Evolutionary conservation across 2,797 vertebrate species (phyloP).

Genomic region (Staurois parvus): DNA sequence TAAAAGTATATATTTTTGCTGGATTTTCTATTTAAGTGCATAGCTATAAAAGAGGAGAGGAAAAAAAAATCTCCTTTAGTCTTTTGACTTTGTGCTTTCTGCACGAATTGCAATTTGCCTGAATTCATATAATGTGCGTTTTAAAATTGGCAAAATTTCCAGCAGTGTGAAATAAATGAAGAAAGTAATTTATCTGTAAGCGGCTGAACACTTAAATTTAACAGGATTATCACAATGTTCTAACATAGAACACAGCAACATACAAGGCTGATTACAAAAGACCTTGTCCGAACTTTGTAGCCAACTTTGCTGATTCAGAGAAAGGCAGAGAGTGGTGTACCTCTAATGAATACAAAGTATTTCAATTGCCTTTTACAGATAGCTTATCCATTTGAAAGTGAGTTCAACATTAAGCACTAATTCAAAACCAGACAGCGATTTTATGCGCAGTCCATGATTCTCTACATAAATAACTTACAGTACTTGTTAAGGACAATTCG

Average conservation of each 20-base stretch:
- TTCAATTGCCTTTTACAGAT: slow-evolving; percentile 32
- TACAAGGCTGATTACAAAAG: slow-evolving; percentile 17
- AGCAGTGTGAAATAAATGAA: neutral
- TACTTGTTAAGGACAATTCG: slow-evolving; percentile 8
- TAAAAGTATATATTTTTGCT: no score
- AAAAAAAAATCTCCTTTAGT: no score
- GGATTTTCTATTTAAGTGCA: no score
- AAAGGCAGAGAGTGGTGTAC: slow-evolving; percentile 23
- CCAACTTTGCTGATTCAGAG: slow-evolving; percentile 25
- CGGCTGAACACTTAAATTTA: slow-evolving; percentile 6
- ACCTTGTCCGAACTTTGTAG: slow-evolving; percentile 23
- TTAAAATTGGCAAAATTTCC: neutral
- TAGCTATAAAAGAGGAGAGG: no score
- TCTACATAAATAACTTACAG: slow-evolving; percentile 30
- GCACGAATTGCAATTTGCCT: neutral
- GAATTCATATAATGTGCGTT: neutral
- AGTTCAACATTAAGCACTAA: slow-evolving; percentile 21
- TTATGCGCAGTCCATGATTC: slow-evolving; percentile 9
- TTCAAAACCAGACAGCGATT: slow-evolving; percentile 9
- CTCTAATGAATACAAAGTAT: slow-evolving; percentile 45
- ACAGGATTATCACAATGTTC: neutral
- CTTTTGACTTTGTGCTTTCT: neutral
- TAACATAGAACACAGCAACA: neutral
- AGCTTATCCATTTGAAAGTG: slow-evolving; percentile 22
- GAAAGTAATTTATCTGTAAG: neutral